Evolutionary conservation across 2,888 invertebrate species (phyloP).

Genomic region (Amphiduros pacificus): DNA sequence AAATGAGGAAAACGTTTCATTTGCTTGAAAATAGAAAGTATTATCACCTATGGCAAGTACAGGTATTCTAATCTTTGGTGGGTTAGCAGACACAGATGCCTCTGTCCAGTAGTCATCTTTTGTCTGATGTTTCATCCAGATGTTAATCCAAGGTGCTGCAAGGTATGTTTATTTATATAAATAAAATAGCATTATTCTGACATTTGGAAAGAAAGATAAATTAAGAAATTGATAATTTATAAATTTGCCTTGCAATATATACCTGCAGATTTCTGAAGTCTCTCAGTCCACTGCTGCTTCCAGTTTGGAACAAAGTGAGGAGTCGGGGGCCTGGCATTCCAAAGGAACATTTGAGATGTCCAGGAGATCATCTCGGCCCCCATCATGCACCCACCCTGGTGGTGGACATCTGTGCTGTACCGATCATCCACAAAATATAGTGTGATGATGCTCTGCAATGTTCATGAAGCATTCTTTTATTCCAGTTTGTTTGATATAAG

Average conservation of each 20-base stretch:
- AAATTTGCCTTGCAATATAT: no score
- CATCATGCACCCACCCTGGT: slow-evolving; percentile 27
- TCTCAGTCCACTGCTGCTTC: slow-evolving; percentile 8
- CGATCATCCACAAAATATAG: slow-evolving; percentile 32
- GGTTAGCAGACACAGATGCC: slow-evolving; percentile 28
- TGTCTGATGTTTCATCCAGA: slow-evolving; percentile 26
- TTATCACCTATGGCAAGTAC: slow-evolving; percentile 19
- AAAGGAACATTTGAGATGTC: slow-evolving; percentile 26
- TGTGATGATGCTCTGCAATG: slow-evolving; percentile 22
- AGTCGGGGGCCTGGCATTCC: slow-evolving; percentile 25
- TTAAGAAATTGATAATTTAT: no score
- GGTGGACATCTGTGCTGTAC: slow-evolving; percentile 31
- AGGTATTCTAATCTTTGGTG: slow-evolving; percentile 18
- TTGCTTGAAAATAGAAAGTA: no score
- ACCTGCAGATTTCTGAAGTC: slow-evolving; percentile 20
- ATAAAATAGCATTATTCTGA: no score
- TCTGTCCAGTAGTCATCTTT: slow-evolving; percentile 28
- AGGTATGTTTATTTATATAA: no score
- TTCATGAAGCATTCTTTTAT: no score
- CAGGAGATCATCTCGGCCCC: slow-evolving; percentile 25
- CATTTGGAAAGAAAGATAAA: no score
- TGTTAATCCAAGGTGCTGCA: slow-evolving; percentile 2
- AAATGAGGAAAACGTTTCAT: not conserved
- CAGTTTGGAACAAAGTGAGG: slow-evolving; percentile 17
- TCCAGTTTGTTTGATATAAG: no score